Conservation (phyloP, 2,888 invertebrate genomes). For the Xanthia togata region DNA sequence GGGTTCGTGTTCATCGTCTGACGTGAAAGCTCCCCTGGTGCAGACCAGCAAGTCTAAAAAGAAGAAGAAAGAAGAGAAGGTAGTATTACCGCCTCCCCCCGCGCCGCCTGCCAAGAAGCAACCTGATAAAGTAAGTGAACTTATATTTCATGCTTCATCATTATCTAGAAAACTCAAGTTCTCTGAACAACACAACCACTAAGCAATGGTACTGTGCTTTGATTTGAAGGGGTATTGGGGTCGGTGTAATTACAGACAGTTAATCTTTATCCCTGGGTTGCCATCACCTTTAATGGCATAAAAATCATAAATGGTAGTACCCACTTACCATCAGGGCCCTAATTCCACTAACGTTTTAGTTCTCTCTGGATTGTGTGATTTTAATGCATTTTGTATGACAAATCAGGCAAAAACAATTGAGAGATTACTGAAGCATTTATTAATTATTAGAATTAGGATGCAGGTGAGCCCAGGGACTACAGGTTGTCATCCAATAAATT, state of each 20-base stretch:
- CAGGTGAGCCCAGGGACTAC: too few relatives aligned
- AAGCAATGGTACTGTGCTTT: too few relatives aligned
- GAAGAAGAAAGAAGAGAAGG: conserved; percentile 85
- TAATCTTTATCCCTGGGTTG: not conserved
- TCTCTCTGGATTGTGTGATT: not conserved
- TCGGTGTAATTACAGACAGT: not conserved
- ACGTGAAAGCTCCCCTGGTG: conserved; percentile 93
- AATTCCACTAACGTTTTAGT: not conserved
- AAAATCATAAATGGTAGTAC: not conserved
- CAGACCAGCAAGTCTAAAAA: conserved; percentile 92
- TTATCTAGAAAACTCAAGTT: not conserved
- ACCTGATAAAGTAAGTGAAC: conserved; percentile 78
- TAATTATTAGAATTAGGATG: not conserved
- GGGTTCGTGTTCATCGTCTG: conserved; percentile 96
- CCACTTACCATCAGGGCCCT: not conserved
- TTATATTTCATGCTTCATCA: too few relatives aligned
- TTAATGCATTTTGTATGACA: not conserved
- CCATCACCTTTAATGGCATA: not conserved
- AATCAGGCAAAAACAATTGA: not conserved
- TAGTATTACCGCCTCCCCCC: conserved; percentile 75
- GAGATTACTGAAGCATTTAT: not conserved
- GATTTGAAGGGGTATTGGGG: not conserved
- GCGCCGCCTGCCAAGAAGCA: conserved; percentile 79
- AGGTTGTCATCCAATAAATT: not conserved
- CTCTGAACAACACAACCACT: not conserved